Evolutionary conservation across 2,113 vertebrate genomes (phyloP).

Genomic region (Nematolebias whitei): DNA sequence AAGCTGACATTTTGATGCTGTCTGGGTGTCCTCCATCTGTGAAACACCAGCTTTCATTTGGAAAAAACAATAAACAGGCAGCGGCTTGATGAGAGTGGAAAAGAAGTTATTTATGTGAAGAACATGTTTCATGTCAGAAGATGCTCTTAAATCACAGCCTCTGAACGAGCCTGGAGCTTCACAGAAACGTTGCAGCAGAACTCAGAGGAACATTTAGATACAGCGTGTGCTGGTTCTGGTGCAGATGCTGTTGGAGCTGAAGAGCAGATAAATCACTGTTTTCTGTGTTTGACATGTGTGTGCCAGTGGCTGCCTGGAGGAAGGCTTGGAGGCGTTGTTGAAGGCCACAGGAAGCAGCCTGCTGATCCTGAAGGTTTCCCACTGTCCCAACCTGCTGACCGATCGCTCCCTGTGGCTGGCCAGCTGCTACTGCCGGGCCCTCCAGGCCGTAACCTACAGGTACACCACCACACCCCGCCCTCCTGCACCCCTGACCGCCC

Average conservation of each 20-base stretch:
- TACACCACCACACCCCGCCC: constrained; percentile 53
- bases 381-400: constrained; percentile 97
- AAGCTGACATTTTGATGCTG: background rate
- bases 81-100: background rate
- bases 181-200: background rate
- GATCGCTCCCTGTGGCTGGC: constrained; percentile 98
- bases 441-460: constrained; percentile 98
- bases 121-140: background rate
- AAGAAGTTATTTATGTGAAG: constrained; percentile 10
- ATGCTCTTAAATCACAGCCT: background rate
- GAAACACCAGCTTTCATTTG: constrained; percentile 14
- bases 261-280: constrained; percentile 14
- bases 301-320: constrained; percentile 92
- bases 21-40: constrained; percentile 8
- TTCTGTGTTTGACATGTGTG: constrained; percentile 20
- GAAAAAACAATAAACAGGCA: background rate
- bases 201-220: constrained; percentile 1
- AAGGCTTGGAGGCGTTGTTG: constrained; percentile 93
- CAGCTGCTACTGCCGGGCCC: constrained; percentile 97
- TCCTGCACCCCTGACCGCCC: background rate
- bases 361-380: constrained; percentile 95
- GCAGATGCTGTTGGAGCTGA: constrained; percentile 1
- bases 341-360: constrained; percentile 95
- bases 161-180: background rate
- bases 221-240: no score